Base-by-base conservation (phyloP, 2,888 invertebrate species). In the Orthosia gracilis region DNA sequence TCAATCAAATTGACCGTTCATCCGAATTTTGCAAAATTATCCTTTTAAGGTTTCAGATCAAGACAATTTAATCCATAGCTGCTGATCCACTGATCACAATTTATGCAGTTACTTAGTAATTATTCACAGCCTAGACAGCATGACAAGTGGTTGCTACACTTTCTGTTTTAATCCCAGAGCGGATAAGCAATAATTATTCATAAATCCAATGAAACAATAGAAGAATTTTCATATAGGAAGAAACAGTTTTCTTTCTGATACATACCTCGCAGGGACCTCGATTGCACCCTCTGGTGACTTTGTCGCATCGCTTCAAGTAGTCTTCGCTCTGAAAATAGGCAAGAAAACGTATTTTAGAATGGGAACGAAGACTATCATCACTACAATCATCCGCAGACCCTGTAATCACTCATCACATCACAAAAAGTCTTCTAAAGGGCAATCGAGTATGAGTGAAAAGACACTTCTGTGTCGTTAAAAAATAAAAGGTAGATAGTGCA, bases 301-400 rank as follows among this genome's bases (percentile, higher is more conserved):
- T 91, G 49, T 94, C 93, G 70, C 93, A 93, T 82, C 91, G 93
- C 58, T 91, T 91, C 31, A 96, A 89, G 78, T 92, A 95, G 52
- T 95, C 94, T 76, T 95, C 94, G 59, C 94, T 95, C 96, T 96
- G 94, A 80, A 94, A 94, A 57, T n/a, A 69, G 73, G 57, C 73
- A 52, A 55, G 2, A 45, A 61, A 52, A 54, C 0, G 3, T 78
- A 4, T n/a, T 50, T 49, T 49, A 15, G 15, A 75, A 54, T 52
- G 2, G 18, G 21, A 2, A 40, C 40, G 40, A 40, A 40, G 40
- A 40, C 40, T 40, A 40, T 40, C 40, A 40, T 40, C 40, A 40
- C 40, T 9, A 7, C 31, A 7, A 31, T 31, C 31, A 31, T 31
- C 31, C 31, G 5, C 7, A 40, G 40, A 40, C 40, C 40, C 40